phyloP scores from a whole-genome alignment of 2,797 vertebrate genomes.

The Hafferia zeledoni region DNA sequence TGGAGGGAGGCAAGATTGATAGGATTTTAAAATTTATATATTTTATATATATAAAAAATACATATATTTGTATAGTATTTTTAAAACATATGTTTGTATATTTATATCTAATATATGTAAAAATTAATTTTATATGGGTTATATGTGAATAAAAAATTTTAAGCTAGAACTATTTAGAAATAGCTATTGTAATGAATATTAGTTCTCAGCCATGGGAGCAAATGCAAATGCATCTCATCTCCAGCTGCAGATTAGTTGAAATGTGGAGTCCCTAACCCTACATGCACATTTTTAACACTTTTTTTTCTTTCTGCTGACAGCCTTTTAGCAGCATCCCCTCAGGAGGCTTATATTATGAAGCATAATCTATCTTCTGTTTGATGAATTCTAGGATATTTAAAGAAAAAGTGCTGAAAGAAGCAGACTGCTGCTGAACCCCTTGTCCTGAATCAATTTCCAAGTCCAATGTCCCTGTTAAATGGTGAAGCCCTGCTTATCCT shows the following conservation, averaged over 20 bases:
- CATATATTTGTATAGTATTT: not conserved
- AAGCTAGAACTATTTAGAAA: not conserved
- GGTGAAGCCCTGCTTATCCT: not conserved
- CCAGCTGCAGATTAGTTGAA: slow-evolving; percentile 24
- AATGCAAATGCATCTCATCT: slow-evolving; percentile 35
- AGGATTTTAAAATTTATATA: not conserved
- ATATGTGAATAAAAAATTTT: not conserved
- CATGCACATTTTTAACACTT: not conserved
- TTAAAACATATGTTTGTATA: not conserved
- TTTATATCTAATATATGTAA: not conserved
- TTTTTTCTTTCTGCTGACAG: slow-evolving; percentile 56
- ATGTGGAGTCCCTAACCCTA: slow-evolving; percentile 50
- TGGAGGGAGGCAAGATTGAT: not conserved
- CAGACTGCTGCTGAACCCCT: not conserved
- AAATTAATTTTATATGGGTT: not conserved
- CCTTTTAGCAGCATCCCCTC: slow-evolving; percentile 58
- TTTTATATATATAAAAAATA: not conserved
- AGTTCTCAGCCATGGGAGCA: not conserved
- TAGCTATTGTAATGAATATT: not conserved
- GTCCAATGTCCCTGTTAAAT: not conserved
- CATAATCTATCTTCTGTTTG: slow-evolving; percentile 49
- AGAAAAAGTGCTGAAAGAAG: slow-evolving; percentile 62
- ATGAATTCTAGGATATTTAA: slow-evolving; percentile 43
- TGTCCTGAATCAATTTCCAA: slow-evolving; percentile 18
- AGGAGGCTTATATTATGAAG: slow-evolving; percentile 51